A percentile compares a stretch with the other conserved stretches of the same genome.
These are phyloP conservation scores for Homarus americanus DNA, from an alignment of 1,140 invertebrate species.

Conservation along the genomic window DNA sequence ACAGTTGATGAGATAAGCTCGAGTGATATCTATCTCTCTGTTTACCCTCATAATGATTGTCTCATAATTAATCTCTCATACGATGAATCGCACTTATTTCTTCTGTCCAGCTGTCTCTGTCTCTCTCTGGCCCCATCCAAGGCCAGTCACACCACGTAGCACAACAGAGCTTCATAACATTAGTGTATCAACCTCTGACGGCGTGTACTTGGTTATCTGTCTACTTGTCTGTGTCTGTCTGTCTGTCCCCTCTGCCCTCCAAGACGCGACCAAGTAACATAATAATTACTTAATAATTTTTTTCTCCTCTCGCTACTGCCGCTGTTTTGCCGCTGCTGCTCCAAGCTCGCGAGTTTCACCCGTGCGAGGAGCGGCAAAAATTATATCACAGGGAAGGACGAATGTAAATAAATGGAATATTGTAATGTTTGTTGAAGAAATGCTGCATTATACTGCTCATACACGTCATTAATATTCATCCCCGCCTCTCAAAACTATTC, in stretches of 20 bases:
- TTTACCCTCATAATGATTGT: too few species aligned
- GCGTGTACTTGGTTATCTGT: too few species aligned
- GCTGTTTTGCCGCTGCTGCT: neutral
- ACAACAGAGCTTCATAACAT: too few species aligned
- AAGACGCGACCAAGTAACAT: neutral
- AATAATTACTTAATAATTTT: neutral
- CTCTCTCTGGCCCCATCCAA: too few species aligned
- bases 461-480: slow-evolving; percentile 58
- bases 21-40: too few species aligned
- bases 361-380: slow-evolving; percentile 24
- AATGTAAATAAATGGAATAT: slow-evolving; percentile 42
- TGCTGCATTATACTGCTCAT: slow-evolving; percentile 49
- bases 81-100: neutral
- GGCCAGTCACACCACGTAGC: too few species aligned
- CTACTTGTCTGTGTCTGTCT: too few species aligned
- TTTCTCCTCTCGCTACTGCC: neutral
- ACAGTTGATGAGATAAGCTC: too few species aligned
- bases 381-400: neutral
- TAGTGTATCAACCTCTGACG: too few species aligned
- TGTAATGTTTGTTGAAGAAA: slow-evolving; percentile 51
- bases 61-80: too few species aligned
- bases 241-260: neutral
- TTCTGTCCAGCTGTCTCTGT: neutral
- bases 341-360: neutral
- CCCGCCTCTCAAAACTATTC: slow-evolving; percentile 54